Evolutionary conservation across 2,797 vertebrate genomes (phyloP), one percentile per base, ranked within the genome.

Genomic region (Coracias cyanogaster): DNA sequence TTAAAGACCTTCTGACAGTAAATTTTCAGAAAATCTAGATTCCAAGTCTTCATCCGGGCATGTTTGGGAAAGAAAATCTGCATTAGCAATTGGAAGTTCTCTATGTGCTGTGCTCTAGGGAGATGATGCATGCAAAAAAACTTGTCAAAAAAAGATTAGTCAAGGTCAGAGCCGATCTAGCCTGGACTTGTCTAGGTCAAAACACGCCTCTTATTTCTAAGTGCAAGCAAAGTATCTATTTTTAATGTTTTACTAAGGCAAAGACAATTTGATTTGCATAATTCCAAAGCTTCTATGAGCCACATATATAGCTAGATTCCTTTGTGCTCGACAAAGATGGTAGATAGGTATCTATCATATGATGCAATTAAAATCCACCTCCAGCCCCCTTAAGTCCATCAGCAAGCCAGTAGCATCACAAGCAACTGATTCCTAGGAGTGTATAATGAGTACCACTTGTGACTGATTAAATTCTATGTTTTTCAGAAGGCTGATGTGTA

Each of bases 111-210:
- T 73, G 73, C 73, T 94, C 77, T 77, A 19, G 77, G 86, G 96
- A 95, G 87, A 77, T 90, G 77, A 96, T 76, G 43, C 29, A 64
- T 16, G 31, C 10, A 29, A 15, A 89, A 74, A 92, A 84, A 48
- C 6, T 10, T 21, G 87, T 91, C 89, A 93, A 71, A 65, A 88
- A 93, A 91, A 93, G 39, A 83, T 90, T 94, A 94, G 62, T 88
- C 85, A 95, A 62, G 94, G 82, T 91, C 92, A 89, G 58, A 60
- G 90, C 62, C 62, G 84, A 76, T 72, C 69, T 91, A 90, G 82
- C 82, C 93, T 86, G 82, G 69, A 69, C 84, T 93, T 85, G 89
- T 78, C 94, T 88, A 79, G 92, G 87, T 96, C 91, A 96, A 77
- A 91, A 88, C 58, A 39, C 25, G 15, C 37, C 7, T 87, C 24